Conservation (phyloP, 64 coral and sea anemone species). For the Orbicella faveolata region DNA sequence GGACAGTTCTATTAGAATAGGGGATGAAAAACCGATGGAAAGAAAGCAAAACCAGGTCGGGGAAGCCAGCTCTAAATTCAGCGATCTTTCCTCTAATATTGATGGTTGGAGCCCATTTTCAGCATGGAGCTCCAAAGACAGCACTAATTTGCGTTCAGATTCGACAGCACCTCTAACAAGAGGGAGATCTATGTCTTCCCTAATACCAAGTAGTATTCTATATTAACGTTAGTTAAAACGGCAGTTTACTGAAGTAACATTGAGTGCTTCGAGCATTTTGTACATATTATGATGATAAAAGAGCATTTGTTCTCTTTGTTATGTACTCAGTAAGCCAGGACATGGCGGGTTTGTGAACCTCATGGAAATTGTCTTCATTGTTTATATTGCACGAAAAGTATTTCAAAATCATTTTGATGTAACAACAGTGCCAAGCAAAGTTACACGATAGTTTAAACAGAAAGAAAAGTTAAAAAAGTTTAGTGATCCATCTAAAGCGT, state of each 20-base stretch:
- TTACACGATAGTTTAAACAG: not conserved
- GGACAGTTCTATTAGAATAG: not conserved
- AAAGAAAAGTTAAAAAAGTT: not conserved
- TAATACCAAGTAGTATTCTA: conserved; percentile 36
- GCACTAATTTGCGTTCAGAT: not conserved
- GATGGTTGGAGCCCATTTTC: conserved; percentile 40
- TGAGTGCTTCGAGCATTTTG: not conserved
- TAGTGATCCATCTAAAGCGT: not conserved
- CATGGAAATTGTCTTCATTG: not conserved
- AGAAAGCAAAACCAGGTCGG: not conserved
- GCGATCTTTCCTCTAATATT: conserved; percentile 49
- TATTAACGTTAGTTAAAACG: not conserved
- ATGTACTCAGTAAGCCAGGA: not conserved
- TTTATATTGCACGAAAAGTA: not conserved
- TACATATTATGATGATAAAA: not conserved
- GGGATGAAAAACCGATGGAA: not conserved
- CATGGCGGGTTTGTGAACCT: not conserved
- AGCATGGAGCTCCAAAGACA: not conserved
- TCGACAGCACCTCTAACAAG: not conserved
- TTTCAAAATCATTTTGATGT: not conserved
- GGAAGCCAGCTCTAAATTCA: conserved; percentile 20
- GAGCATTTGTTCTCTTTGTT: not conserved
- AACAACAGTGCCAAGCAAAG: not conserved
- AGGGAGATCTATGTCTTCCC: conserved; percentile 4
- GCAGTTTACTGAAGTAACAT: not conserved